Conservation (phyloP, 2,888 invertebrate genomes). For the Stenodema calcarata region DNA sequence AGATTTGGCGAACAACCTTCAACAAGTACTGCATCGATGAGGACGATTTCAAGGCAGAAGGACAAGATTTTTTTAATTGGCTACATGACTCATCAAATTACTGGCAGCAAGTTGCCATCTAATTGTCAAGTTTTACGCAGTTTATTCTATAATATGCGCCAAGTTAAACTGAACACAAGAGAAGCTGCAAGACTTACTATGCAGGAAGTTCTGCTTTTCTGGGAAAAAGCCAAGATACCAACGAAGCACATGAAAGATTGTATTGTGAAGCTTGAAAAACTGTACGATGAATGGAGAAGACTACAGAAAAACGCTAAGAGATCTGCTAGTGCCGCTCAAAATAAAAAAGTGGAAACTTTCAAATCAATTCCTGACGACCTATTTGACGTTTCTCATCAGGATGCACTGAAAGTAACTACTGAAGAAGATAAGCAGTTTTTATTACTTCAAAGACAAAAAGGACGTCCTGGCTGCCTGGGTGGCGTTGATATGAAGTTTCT, state of each 20-base stretch:
- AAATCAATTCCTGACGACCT: background rate
- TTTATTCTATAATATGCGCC: conserved; percentile 6
- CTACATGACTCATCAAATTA: conserved; percentile 8
- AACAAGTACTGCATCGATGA: background rate
- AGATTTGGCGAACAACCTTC: background rate
- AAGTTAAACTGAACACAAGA: background rate
- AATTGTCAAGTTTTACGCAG: background rate
- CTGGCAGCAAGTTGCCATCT: conserved; percentile 21
- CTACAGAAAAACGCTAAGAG: background rate
- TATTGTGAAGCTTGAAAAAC: conserved; percentile 7
- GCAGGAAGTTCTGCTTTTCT: conserved; percentile 10
- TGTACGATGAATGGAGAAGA: background rate
- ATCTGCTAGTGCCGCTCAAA: background rate
- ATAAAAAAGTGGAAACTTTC: background rate
- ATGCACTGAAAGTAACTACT: no score
- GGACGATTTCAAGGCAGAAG: background rate
- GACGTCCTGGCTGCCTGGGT: no score
- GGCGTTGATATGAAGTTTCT: no score
- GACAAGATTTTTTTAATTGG: background rate
- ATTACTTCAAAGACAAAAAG: no score
- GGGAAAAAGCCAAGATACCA: conserved; percentile 22
- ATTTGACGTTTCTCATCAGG: conserved; percentile 14
- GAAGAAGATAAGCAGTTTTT: no score
- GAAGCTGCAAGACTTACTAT: background rate
- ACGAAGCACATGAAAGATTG: background rate